Evolutionary conservation across 2,888 invertebrate genomes (phyloP), one percentile per base, ranked within the genome.

Genomic region (Sesamia inferens): DNA sequence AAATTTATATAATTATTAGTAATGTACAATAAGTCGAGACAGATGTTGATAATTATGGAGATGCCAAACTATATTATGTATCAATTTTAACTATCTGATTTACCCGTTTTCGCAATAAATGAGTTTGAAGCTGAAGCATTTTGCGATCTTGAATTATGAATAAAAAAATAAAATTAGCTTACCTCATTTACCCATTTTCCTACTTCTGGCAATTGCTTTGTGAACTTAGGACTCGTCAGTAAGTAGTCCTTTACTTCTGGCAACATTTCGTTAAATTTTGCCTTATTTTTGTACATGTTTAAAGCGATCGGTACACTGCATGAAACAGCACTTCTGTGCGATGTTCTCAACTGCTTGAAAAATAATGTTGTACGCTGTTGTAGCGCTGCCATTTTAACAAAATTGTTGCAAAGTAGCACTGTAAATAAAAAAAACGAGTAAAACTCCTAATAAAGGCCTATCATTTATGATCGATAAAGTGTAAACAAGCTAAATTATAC

Each of bases 181-280:
- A 81, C 80, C 51, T 71, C n/a, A 65, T 70, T 55, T 11, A 79
- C 31, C 74, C 83, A 74, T n/a, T 0, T 55, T 42, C 5, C 44
- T 57, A 71, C 62, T 59, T 83, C 83, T 24, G 75, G 80, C 47
- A 69, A 54, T 31, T 83, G 68, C 0, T 77, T n/a, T n/a, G 11
- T 44, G 3, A 81, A 51, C 31, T 65, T 83, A 16, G 83, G 16
- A 39, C 83, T 71, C 51, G 55, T 54, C 59, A 80, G 54, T 22
- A 83, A 55, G 13, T 59, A 54, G 31, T 79, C 47, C 10, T 64
- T 51, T 19, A 81, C 66, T 55, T 71, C 68, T 22, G 84, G 66
- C n/a, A 67, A 11, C 6, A 79, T 64, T 5, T 67, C 58, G 11
- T 80, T 10, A 4, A 81, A 63, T 10, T 47, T 71, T 42, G 63